Evolutionary conservation across 2,113 vertebrate species (phyloP).

Genomic region (Arenaria interpres): DNA sequence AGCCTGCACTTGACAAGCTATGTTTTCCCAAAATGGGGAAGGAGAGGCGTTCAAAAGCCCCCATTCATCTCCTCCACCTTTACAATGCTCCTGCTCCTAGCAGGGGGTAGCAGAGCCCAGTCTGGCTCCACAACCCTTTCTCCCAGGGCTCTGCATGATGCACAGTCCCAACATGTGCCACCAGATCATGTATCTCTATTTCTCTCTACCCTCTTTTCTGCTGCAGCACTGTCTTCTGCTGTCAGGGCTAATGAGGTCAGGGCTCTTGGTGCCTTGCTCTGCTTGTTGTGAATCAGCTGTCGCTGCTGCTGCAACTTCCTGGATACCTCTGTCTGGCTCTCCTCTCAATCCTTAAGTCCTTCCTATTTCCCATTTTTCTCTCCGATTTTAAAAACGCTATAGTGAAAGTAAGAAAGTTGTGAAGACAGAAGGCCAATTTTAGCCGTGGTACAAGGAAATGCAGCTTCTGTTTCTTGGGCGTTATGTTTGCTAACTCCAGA

Average conservation of each 20-base stretch:
- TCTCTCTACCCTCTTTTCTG: neutral
- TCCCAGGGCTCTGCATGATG: neutral
- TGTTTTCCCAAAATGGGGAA: neutral
- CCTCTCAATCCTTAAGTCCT: neutral
- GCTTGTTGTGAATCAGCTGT: neutral
- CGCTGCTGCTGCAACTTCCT: neutral
- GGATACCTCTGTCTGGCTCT: neutral
- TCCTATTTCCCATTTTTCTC: neutral
- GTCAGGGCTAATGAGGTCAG: neutral
- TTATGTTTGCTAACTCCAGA: conserved; percentile 58
- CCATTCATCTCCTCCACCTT: neutral
- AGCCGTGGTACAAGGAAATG: conserved; percentile 11
- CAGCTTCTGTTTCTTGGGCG: conserved; percentile 53
- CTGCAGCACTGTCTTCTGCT: neutral
- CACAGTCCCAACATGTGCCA: neutral
- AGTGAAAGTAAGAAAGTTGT: neutral
- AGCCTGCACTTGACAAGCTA: neutral
- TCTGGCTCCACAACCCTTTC: neutral
- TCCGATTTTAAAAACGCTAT: neutral
- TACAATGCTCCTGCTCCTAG: neutral
- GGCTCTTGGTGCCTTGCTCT: neutral
- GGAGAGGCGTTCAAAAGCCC: neutral
- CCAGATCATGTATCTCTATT: neutral
- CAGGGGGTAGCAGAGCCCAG: neutral
- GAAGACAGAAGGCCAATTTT: conserved; percentile 47